Base-by-base conservation (phyloP, 1,140 invertebrate genomes). In the Venustaconcha ellipsiformis region DNA sequence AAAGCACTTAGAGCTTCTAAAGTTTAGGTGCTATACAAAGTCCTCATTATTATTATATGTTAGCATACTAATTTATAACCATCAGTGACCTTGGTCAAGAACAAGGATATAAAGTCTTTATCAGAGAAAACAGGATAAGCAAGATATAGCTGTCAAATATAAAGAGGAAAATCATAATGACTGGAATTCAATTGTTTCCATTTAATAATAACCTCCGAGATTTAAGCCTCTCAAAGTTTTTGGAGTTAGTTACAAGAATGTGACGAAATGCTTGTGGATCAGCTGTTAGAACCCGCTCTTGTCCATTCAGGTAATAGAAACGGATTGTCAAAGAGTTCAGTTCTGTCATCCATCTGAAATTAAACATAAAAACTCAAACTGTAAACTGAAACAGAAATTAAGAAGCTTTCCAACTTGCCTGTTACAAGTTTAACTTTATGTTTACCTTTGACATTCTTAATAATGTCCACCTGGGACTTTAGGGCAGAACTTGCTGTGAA, bases 301-400 rank as follows among this genome's bases (percentile, higher is more conserved):
- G 69, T 13, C 84, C 84, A 65, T 74, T 76, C 20, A 83, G 57
- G 59, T 72, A 76, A 70, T 85, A 85, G 67, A 77, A 84, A n/a
- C 84, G 74, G 30, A 82, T 76, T 18, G 83, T 70, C 12, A 71
- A 70, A 18, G 72, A 78, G 13, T 82, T 74, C 15, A 65, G 57
- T 23, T 73, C 67, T 55, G 65, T 72, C 72, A 82, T 76, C 81
- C 81, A 82, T n/a, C 81, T 81, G 67, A 70, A 70, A 55, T 57
- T 17, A 20, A 20, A 20, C 30, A 66, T 30, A 66, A 37, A 66
- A 20, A 30, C 64, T 8, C 12, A 13, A 66, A 66, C 8, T 20
- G 18, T 17, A 15, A 20, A 66, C 26, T 20, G n/a, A 66, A 20
- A 30, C n/a, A 17, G 30, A 20, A 66, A 30, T 37, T 20, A 30